phyloP scores from a whole-genome alignment of 2,888 invertebrate species.

The Eupithecia exiguata region DNA sequence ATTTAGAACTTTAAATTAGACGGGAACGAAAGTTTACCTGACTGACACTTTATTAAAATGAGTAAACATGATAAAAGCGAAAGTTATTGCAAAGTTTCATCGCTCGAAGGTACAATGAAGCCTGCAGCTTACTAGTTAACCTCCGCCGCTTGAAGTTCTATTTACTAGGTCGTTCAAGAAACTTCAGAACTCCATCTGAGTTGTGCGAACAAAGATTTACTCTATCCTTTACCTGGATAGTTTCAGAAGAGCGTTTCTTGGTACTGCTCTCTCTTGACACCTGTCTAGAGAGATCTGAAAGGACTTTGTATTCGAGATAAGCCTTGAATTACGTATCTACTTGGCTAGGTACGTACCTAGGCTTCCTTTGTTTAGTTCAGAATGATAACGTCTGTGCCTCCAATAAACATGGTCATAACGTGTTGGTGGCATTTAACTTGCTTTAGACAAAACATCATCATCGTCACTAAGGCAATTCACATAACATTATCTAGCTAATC shows the following conservation, averaged over 20 bases:
- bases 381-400: not conserved
- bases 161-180: constrained; percentile 28
- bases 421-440: not conserved
- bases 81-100: constrained; percentile 22
- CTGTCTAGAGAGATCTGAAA: not conserved
- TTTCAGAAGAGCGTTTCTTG: constrained; percentile 7
- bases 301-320: not conserved
- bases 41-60: not conserved
- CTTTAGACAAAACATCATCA: not conserved
- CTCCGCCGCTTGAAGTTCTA: constrained; percentile 18
- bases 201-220: constrained; percentile 32
- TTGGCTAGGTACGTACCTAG: not conserved
- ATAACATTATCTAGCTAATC: no score
- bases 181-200: constrained; percentile 31
- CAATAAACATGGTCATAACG: no score
- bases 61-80: not conserved
- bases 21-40: not conserved
- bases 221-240: constrained; percentile 15
- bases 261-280: not conserved
- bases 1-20: constrained; percentile 2
- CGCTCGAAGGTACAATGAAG: constrained; percentile 31
- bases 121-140: constrained; percentile 28
- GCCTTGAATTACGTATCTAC: not conserved
- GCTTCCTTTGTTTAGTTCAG: not conserved
- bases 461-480: no score